Evolutionary conservation across 2,888 invertebrate species (phyloP).

Genomic region (Habroteleia sp.): DNA sequence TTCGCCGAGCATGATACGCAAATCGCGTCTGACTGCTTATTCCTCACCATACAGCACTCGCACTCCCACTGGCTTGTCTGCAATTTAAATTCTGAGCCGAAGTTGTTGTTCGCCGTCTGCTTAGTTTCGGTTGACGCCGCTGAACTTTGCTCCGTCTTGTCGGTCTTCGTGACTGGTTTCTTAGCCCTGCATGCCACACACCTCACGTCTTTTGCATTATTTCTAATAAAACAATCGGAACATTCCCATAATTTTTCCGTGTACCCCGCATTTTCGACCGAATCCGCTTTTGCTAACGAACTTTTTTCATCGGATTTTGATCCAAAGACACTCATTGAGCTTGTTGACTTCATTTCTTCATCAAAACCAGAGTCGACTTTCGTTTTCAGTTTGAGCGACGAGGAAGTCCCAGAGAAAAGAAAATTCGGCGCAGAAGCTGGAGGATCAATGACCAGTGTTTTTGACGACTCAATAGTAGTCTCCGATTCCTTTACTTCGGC

Average conservation of each 20-base stretch:
- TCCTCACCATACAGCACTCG: constrained; percentile 84
- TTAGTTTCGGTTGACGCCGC: not conserved
- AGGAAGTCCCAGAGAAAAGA: constrained; percentile 71
- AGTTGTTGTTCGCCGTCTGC: constrained; percentile 5
- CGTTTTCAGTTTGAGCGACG: constrained; percentile 71
- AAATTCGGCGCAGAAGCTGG: constrained; percentile 72
- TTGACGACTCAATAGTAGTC: constrained; percentile 63
- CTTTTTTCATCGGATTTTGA: no score
- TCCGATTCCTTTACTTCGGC: constrained; percentile 69
- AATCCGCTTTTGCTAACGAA: no score
- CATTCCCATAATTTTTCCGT: constrained; percentile 41
- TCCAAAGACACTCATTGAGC: no score
- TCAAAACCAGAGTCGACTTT: constrained; percentile 54
- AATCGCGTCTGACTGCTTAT: constrained; percentile 80
- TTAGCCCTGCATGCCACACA: constrained; percentile 66
- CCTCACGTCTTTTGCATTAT: constrained; percentile 27
- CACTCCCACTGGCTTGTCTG: constrained; percentile 83
- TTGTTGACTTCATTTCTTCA: constrained; percentile 79
- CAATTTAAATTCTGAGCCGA: constrained; percentile 69
- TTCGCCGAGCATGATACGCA: constrained; percentile 76
- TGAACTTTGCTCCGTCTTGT: not conserved
- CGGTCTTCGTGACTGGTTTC: constrained; percentile 71
- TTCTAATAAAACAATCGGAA: constrained; percentile 41
- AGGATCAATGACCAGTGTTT: constrained; percentile 63
- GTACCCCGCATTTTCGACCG: constrained; percentile 8